A percentile compares a stretch with the other conserved stretches of the same genome.
These are phyloP conservation scores for Thalpophila matura DNA, from an alignment of 2,888 invertebrate genomes.

Conservation along the genomic window DNA sequence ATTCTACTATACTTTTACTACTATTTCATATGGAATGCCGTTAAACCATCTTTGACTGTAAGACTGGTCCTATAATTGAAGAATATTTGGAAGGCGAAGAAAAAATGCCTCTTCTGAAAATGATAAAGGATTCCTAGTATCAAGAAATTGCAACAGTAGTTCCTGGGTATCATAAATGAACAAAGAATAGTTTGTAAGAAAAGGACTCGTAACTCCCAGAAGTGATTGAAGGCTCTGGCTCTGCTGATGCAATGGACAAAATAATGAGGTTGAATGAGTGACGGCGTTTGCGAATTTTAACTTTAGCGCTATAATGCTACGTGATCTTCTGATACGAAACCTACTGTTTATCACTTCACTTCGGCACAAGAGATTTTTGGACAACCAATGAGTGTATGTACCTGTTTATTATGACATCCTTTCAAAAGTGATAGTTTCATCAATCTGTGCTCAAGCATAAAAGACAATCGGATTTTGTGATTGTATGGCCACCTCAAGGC, in stretches of 20 bases:
- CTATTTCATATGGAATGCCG: no score
- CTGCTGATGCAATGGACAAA: neutral
- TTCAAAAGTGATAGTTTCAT: no score
- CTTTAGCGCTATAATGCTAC: neutral
- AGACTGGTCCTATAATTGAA: neutral
- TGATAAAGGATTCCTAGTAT: neutral
- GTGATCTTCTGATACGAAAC: conserved; percentile 1
- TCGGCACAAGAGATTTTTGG: neutral
- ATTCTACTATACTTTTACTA: no score
- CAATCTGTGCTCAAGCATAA: neutral
- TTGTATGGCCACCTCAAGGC: neutral
- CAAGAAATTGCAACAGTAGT: neutral
- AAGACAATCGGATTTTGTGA: neutral
- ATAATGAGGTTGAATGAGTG: neutral
- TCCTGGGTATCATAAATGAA: neutral
- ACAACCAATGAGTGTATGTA: neutral
- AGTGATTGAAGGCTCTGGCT: neutral
- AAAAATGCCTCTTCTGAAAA: neutral
- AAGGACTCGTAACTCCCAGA: neutral
- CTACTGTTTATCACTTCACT: neutral
- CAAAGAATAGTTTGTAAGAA: conserved; percentile 1
- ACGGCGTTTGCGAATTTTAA: neutral
- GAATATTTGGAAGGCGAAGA: neutral
- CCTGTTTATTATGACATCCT: no score
- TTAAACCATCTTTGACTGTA: no score